These are phyloP conservation scores for Patiria pectinifera DNA, from an alignment of 53 echinoderm and acorn worm species.

Conservation along the genomic window DNA sequence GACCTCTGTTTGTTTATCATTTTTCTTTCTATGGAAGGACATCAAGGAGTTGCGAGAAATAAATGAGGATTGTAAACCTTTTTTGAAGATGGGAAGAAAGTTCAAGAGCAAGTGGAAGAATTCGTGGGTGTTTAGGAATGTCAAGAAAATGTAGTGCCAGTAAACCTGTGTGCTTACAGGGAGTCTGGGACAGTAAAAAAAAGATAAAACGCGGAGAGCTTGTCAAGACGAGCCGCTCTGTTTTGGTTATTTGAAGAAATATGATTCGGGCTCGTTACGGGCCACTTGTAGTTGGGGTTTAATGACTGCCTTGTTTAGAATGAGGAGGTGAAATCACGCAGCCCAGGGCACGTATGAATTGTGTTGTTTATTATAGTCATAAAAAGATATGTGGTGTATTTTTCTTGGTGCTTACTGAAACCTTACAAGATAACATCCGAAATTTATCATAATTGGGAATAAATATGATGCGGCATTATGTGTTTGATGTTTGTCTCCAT, in stretches of 20 bases:
- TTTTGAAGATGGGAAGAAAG: neutral
- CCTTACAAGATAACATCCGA: slow-evolving; percentile 25
- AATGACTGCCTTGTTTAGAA: slow-evolving; percentile 29
- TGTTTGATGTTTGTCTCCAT: neutral
- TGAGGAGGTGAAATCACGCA: neutral
- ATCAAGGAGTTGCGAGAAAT: neutral
- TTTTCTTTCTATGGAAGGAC: slow-evolving; percentile 1
- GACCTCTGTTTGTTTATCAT: slow-evolving; percentile 57
- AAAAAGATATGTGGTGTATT: neutral
- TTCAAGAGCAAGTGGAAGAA: slow-evolving; percentile 5
- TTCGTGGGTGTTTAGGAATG: neutral
- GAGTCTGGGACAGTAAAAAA: neutral
- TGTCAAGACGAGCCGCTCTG: slow-evolving; percentile 15
- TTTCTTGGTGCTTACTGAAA: neutral
- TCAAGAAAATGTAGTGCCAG: slow-evolving; percentile 6
- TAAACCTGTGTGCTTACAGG: neutral
- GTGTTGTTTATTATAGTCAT: slow-evolving; percentile 13
- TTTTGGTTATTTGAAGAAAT: slow-evolving; percentile 49
- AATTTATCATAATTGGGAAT: neutral
- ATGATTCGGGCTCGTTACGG: neutral
- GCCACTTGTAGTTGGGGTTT: slow-evolving; percentile 29
- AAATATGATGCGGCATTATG: neutral
- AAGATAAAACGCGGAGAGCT: neutral
- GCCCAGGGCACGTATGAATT: neutral
- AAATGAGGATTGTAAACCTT: neutral